phyloP scores from a whole-genome alignment of 2,888 invertebrate species.

The Rotaria magnacalcarata region DNA sequence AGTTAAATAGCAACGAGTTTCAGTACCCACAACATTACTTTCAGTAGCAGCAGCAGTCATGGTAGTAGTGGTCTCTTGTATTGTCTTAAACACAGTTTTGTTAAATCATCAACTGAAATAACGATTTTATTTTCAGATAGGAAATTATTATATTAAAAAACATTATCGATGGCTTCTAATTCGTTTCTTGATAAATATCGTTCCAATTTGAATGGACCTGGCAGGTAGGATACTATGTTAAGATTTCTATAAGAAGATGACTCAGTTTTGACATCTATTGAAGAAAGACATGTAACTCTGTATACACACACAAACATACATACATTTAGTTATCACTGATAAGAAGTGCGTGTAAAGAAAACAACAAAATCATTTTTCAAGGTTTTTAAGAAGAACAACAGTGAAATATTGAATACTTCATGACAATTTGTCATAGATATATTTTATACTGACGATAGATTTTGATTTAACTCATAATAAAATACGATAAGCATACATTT shows the following conservation, averaged over 20 bases:
- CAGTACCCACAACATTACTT: neutral
- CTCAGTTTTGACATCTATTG: too few relatives aligned
- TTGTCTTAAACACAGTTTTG: neutral
- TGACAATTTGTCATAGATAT: too few relatives aligned
- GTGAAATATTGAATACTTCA: too few relatives aligned
- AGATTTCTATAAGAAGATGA: neutral
- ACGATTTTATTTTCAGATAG: neutral
- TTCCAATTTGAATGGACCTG: neutral
- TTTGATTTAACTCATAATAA: too few relatives aligned
- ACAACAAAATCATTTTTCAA: too few relatives aligned
- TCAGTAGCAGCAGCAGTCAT: neutral
- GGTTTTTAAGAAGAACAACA: too few relatives aligned
- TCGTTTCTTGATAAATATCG: constrained; percentile 29
- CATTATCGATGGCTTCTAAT: neutral
- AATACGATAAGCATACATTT: too few relatives aligned
- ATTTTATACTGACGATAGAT: too few relatives aligned
- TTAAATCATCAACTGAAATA: neutral
- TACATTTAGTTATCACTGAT: too few relatives aligned
- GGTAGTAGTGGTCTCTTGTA: neutral
- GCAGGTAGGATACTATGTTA: neutral
- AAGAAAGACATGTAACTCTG: too few relatives aligned
- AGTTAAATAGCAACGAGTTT: neutral
- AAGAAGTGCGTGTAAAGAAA: too few relatives aligned
- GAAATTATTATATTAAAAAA: neutral
- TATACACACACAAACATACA: too few relatives aligned